Conservation (phyloP, 2,113 vertebrate species). For the Leucosticte australis region DNA sequence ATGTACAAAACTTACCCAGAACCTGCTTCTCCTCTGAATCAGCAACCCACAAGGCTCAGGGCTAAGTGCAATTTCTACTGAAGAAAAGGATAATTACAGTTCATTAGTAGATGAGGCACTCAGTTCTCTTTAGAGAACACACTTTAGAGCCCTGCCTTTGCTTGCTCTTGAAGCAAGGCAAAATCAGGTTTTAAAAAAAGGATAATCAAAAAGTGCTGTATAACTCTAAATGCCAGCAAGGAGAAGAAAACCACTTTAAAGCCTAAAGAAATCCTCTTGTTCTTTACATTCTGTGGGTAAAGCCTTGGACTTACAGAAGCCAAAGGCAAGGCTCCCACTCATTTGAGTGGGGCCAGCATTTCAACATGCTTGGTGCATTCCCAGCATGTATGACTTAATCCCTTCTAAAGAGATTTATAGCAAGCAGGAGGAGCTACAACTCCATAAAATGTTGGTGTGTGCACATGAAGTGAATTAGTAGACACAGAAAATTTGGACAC, state of each 20-base stretch:
- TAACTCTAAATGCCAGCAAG: background rate
- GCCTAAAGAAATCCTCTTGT: background rate
- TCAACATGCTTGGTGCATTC: constrained; percentile 21
- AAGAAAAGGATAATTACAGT: constrained; percentile 9
- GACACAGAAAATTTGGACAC: constrained; percentile 6
- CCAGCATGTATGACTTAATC: background rate
- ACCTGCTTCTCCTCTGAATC: background rate
- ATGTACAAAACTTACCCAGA: background rate
- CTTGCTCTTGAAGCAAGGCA: background rate
- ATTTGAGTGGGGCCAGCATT: background rate
- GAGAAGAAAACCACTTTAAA: background rate
- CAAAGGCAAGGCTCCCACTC: background rate
- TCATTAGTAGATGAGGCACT: constrained; percentile 2
- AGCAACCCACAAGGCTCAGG: background rate
- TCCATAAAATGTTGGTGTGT: background rate
- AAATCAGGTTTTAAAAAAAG: background rate
- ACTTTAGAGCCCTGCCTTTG: background rate
- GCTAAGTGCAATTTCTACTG: background rate
- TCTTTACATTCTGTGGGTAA: background rate
- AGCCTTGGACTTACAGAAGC: background rate
- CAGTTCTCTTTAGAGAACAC: background rate
- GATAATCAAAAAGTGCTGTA: background rate
- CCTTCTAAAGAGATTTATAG: constrained; percentile 17
- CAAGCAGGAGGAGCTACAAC: constrained; percentile 13
- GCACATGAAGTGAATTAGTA: background rate